phyloP scores from a whole-genome alignment of 2,797 vertebrate genomes.

The Rachycentron canadum region DNA sequence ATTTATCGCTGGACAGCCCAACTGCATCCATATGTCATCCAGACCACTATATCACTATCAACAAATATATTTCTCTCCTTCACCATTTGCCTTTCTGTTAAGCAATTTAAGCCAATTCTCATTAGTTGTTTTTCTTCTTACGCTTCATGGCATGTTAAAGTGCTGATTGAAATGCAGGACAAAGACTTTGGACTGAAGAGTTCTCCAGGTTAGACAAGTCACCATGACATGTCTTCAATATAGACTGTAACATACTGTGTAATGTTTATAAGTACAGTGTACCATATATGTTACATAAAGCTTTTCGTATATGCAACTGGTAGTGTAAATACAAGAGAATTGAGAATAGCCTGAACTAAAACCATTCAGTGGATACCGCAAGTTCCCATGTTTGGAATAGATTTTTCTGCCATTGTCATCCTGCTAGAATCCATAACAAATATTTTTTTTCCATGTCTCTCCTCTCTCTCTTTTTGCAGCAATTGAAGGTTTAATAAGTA shows the following conservation, averaged over 20 bases:
- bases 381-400: conserved; percentile 73
- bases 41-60: conserved; percentile 60
- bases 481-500: conserved; percentile 93
- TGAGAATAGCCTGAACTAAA: conserved; percentile 56
- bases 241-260: conserved; percentile 34
- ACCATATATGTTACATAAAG: conserved; percentile 8
- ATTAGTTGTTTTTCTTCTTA: conserved; percentile 82
- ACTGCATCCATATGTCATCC: conserved; percentile 68
- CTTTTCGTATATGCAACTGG: conserved; percentile 20
- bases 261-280: conserved; percentile 39
- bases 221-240: conserved; percentile 66
- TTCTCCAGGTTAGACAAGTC: conserved; percentile 86
- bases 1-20: conserved; percentile 32
- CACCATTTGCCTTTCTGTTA: conserved; percentile 73
- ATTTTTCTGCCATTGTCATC: conserved; percentile 80
- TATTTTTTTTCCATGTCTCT: conserved; percentile 81
- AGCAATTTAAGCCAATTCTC: conserved; percentile 71
- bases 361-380: conserved; percentile 61
- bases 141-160: conserved; percentile 84
- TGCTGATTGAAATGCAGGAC: conserved; percentile 88
- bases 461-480: conserved; percentile 86
- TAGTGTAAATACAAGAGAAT: conserved; percentile 53
- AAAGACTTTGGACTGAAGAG: conserved; percentile 85
- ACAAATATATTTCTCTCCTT: conserved; percentile 60
- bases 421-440: conserved; percentile 80